These are phyloP conservation scores for Trissolcus brochymenae DNA, from an alignment of 2,888 invertebrate species.

Conservation along the genomic window DNA sequence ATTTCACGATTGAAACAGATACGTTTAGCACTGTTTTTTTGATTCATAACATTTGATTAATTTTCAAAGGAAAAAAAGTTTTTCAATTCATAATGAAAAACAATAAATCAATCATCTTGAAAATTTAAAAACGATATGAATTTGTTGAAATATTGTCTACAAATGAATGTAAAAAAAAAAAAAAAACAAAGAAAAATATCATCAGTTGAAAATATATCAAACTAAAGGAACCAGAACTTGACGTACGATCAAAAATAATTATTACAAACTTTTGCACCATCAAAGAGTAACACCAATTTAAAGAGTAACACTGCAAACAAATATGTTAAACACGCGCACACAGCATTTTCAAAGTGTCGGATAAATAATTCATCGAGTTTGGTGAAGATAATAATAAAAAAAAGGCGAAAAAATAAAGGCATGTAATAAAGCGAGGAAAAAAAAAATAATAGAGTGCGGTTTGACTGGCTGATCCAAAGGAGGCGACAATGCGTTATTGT, in stretches of 20 bases:
- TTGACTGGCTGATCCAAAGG: constrained; percentile 52
- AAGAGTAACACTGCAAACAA: constrained; percentile 37
- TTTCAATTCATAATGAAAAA: too few relatives aligned
- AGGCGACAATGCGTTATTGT: constrained; percentile 64
- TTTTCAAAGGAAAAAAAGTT: too few relatives aligned
- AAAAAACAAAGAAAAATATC: too few relatives aligned
- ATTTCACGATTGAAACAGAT: background rate
- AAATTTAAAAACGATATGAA: too few relatives aligned
- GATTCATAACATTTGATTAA: too few relatives aligned
- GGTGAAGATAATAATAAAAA: constrained; percentile 40
- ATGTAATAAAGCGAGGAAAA: background rate
- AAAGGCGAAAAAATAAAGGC: constrained; percentile 6
- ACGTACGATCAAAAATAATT: too few relatives aligned
- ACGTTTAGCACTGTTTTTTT: too few relatives aligned
- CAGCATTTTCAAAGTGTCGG: constrained; percentile 20
- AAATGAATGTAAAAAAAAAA: too few relatives aligned
- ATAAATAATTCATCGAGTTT: constrained; percentile 56
- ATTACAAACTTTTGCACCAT: background rate
- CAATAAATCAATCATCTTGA: too few relatives aligned
- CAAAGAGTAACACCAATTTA: constrained; percentile 28
- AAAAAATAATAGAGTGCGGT: constrained; percentile 8
- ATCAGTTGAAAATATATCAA: too few relatives aligned
- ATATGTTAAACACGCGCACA: constrained; percentile 41
- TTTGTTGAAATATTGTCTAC: too few relatives aligned
- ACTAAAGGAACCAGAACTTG: too few relatives aligned